Evolutionary conservation across 2,797 vertebrate species (phyloP).

Genomic region (Danio aesculapii): DNA sequence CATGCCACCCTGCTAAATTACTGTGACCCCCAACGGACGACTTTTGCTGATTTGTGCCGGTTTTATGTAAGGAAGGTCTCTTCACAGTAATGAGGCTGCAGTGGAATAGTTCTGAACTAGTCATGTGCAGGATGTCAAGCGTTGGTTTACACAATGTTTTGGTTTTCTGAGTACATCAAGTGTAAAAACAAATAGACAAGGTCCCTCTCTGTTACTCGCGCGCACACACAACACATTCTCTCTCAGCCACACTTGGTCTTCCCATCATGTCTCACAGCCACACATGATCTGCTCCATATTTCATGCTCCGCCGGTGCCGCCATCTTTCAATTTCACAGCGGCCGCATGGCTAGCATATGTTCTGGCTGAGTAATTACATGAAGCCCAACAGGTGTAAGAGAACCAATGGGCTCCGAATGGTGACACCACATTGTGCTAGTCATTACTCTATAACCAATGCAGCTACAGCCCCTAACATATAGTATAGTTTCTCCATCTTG

Average conservation of each 20-base stretch:
- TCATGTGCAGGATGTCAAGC: constrained; percentile 46
- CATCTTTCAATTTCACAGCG: constrained; percentile 27
- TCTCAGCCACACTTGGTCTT: constrained; percentile 32
- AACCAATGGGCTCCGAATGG: constrained; percentile 47
- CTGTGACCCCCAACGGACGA: constrained; percentile 51
- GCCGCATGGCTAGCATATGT: constrained; percentile 39
- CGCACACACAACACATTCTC: constrained; percentile 14
- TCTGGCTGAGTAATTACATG: constrained; percentile 60
- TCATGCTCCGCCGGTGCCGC: constrained; percentile 30
- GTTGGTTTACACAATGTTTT: constrained; percentile 51
- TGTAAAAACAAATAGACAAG: constrained; percentile 44
- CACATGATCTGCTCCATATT: constrained; percentile 60
- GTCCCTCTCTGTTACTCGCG: constrained; percentile 29
- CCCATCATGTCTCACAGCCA: constrained; percentile 27
- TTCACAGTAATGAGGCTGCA: constrained; percentile 51
- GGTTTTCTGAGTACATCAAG: constrained; percentile 46
- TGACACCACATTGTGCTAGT: constrained; percentile 60
- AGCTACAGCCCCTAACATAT: constrained; percentile 35
- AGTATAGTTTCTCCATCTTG: constrained; percentile 50
- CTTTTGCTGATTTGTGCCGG: constrained; percentile 37
- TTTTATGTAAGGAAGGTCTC: constrained; percentile 50
- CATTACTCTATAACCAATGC: constrained; percentile 48
- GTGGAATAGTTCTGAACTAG: constrained; percentile 36
- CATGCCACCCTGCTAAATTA: constrained; percentile 60
- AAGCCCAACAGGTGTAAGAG: constrained; percentile 65